Percentiles rank a stretch among this genome's conserved stretches.
These are phyloP conservation scores for Caenorhabditis panamensis DNA, from an alignment of 2,888 invertebrate genomes.

Conservation along the genomic window DNA sequence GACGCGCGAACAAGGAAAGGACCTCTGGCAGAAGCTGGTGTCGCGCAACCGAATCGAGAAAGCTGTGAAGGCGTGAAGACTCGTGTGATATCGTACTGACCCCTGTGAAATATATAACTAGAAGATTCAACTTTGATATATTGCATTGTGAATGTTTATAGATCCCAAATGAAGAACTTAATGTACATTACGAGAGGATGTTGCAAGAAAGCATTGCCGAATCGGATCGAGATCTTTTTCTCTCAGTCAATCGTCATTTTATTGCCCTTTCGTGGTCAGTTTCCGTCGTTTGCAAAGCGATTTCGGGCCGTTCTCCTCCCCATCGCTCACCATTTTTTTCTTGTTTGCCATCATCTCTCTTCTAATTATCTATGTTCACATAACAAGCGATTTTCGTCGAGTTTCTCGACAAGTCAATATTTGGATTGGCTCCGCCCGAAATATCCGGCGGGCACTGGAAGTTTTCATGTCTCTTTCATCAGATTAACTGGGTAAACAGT, in stretches of 20 bases:
- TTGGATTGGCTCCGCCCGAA: slow-evolving; percentile 40
- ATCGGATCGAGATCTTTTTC: slow-evolving; percentile 30
- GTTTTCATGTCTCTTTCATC: slow-evolving; percentile 39
- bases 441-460: slow-evolving; percentile 14
- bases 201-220: slow-evolving; percentile 12
- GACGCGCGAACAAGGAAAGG: too few relatives aligned
- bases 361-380: slow-evolving; percentile 40
- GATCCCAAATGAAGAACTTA: background rate
- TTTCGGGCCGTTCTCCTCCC: slow-evolving; percentile 10
- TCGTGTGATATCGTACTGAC: too few relatives aligned
- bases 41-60: too few relatives aligned
- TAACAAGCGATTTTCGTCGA: slow-evolving; percentile 33
- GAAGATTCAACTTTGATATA: too few relatives aligned
- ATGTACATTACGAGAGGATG: background rate
- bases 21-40: too few relatives aligned
- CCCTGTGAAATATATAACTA: too few relatives aligned
- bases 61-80: too few relatives aligned
- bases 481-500: slow-evolving; percentile 47
- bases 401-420: slow-evolving; percentile 41
- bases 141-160: too few relatives aligned
- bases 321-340: background rate
- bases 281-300: slow-evolving; percentile 24
- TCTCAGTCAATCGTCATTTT: slow-evolving; percentile 24
- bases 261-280: slow-evolving; percentile 49
- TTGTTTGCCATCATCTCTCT: slow-evolving; percentile 35